A percentile compares a stretch with the other conserved stretches of the same genome.
phyloP scores from a whole-genome alignment of 2,797 vertebrate species.

The Columba guinea region DNA sequence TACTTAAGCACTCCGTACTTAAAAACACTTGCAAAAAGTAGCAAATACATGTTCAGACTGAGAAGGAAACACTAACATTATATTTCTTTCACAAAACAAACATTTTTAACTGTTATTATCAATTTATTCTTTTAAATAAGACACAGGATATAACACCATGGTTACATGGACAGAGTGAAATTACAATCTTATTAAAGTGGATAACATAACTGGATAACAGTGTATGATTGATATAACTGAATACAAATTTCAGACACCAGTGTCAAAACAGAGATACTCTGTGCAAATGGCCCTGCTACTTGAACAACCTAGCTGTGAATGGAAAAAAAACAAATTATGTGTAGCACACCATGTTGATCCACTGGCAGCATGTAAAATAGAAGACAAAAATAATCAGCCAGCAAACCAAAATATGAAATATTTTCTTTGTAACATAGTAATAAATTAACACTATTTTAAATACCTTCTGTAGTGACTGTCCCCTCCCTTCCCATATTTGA shows the following conservation, averaged over 20 bases:
- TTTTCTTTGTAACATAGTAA: background rate
- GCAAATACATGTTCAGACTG: background rate
- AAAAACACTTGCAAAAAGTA: background rate
- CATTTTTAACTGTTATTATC: background rate
- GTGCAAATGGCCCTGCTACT: background rate
- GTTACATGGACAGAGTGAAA: background rate
- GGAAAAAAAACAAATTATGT: background rate
- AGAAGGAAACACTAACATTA: background rate
- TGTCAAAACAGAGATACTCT: background rate
- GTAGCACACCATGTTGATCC: background rate
- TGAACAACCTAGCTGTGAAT: constrained; percentile 12
- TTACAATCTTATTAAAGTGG: background rate
- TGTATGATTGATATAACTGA: background rate
- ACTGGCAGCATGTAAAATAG: background rate
- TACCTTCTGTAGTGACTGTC: background rate
- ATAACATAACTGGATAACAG: background rate
- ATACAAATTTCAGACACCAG: background rate
- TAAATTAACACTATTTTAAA: background rate
- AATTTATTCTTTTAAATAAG: background rate
- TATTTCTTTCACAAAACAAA: background rate
- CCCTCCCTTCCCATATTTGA: background rate
- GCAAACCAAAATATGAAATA: background rate
- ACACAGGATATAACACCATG: background rate
- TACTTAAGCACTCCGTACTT: background rate
- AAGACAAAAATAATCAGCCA: constrained; percentile 3